Base-by-base conservation (phyloP, 1,140 invertebrate genomes). In the Drosophila navojoa region DNA sequence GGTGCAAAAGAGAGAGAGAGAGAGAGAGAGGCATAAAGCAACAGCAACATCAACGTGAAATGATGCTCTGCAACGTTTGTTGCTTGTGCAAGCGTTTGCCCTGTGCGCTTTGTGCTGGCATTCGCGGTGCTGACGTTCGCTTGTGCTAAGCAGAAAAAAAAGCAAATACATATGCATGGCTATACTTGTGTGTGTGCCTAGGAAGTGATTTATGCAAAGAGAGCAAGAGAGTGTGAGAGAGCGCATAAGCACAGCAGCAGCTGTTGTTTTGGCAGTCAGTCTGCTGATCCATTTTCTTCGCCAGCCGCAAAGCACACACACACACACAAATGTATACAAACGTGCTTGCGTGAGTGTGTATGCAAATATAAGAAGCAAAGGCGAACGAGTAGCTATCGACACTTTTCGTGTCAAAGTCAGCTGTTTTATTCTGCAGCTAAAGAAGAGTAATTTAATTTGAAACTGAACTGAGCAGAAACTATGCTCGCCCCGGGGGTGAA, bases 41-140 rank as follows among this genome's bases (percentile, higher is more conserved):
- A 32, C 25, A 57, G 9, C 13, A 25, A 19, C 15, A 16, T 11
- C 19, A 49, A 25, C 25, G 5, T 42, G 2, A 13, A n/a, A 0
- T 40, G 35, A 11, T 55, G 52, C 52, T 16, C 52, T 16, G 52
- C 16, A 52, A 32, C n/a, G 10, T 52, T 32, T 38, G 67, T 55
- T 71, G 68, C 54, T 71, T 71, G 68, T 71, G 59, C 68, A 70
- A 70, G 60, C 67, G 49, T 54, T 54, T 13, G 38, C 44, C 32
- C 25, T 63, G 11, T 71, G 19, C 61, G 54, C 27, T 64, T 63
- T 71, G 53, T 58, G 61, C 53, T 27, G 13, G 9, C 42, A 42
- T 71, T 71, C 60, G 69, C 35, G 42, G 10, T 13, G 6, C n/a
- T 27, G 6, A 16, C 15, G 4, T 40, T 38, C 44, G 59, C 62